Percentiles rank a stretch among this genome's conserved stretches.
Evolutionary conservation across 2,113 vertebrate species (phyloP).

Genomic region (Caracal caracal): DNA sequence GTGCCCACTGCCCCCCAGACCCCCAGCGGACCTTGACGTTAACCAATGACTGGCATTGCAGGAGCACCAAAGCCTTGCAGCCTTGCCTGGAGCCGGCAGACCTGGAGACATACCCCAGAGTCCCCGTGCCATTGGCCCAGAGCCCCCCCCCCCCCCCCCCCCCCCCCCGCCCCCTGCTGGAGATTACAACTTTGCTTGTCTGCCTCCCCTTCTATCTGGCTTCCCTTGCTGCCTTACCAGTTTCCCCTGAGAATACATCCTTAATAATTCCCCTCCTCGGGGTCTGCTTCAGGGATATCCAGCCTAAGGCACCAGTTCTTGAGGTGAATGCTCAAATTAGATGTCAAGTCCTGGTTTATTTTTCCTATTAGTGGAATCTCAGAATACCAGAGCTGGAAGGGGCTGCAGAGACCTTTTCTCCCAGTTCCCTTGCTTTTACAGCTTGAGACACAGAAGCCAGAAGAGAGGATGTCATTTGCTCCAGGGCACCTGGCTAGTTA

Average conservation of each 20-base stretch:
- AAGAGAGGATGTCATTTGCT: neutral
- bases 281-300: neutral
- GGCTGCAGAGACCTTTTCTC: neutral
- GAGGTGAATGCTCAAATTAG: neutral
- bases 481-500: neutral
- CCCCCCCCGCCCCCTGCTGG: neutral
- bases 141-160: neutral
- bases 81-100: neutral
- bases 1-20: too few species aligned
- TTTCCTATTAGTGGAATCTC: neutral
- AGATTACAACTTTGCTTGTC: neutral
- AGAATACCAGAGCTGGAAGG: neutral
- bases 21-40: rapidly evolving
- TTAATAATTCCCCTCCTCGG: neutral
- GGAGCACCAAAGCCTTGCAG: neutral
- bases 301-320: neutral
- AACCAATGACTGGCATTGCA: neutral
- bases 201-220: neutral
- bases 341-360: neutral
- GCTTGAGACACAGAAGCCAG: neutral
- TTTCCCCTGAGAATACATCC: neutral
- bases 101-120: neutral
- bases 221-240: neutral
- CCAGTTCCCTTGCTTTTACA: neutral
- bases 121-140: neutral